These are phyloP conservation scores for Rhinichthys osculus DNA, from an alignment of 2,797 vertebrate genomes.

Conservation along the genomic window DNA sequence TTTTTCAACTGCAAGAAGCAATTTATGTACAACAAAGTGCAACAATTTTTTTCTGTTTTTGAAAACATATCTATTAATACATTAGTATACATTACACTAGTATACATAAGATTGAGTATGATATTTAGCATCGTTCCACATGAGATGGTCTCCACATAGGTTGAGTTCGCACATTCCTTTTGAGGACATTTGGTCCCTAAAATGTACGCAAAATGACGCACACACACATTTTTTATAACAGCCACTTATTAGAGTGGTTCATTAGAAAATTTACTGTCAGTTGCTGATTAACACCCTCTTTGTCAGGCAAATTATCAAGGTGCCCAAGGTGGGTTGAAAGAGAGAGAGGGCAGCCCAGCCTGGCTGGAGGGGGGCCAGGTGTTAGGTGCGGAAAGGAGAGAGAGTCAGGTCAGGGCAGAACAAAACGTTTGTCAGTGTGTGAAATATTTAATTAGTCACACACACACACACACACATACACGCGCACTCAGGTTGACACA, in stretches of 20 bases:
- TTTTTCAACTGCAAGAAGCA: not conserved
- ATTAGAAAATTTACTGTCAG: slow-evolving; percentile 59
- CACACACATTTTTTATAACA: slow-evolving; percentile 25
- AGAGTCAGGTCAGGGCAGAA: slow-evolving; percentile 36
- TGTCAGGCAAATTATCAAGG: slow-evolving; percentile 63
- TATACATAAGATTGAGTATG: not conserved
- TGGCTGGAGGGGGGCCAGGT: slow-evolving; percentile 47
- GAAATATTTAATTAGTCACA: slow-evolving; percentile 52
- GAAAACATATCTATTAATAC: not conserved
- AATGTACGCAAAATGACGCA: not conserved
- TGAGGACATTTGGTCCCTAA: not conserved
- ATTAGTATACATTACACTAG: not conserved
- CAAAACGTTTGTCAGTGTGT: slow-evolving; percentile 42
- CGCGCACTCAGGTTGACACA: slow-evolving; percentile 13
- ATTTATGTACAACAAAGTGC: not conserved
- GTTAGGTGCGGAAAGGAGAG: slow-evolving; percentile 8
- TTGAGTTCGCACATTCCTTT: not conserved
- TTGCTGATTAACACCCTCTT: slow-evolving; percentile 50
- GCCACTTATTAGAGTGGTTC: slow-evolving; percentile 54
- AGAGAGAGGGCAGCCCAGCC: slow-evolving; percentile 61
- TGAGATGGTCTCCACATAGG: not conserved
- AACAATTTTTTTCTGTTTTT: not conserved
- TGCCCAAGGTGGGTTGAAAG: slow-evolving; percentile 69
- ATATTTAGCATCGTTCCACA: not conserved
- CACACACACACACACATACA: slow-evolving; percentile 11